Evolutionary conservation across 2,888 invertebrate genomes (phyloP).

Genomic region (Meiosimyza platycephala): DNA sequence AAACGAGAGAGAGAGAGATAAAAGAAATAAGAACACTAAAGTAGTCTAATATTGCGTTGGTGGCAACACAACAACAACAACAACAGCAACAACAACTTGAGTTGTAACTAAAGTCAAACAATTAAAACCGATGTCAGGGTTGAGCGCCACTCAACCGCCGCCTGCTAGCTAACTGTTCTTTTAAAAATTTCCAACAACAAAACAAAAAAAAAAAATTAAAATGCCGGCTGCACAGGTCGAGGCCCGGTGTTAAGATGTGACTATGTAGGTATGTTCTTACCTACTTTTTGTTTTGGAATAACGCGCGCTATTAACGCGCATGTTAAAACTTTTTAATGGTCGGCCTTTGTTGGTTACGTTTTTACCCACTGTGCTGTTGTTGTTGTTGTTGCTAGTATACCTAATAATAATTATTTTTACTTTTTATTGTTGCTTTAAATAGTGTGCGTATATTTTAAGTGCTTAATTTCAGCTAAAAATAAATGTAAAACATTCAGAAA

Average conservation of each 20-base stretch:
- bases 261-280: neutral
- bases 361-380: slow-evolving; percentile 1
- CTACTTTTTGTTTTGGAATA: slow-evolving; percentile 3
- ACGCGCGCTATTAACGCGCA: slow-evolving; percentile 60
- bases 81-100: neutral
- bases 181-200: slow-evolving; percentile 9
- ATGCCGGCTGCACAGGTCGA: neutral
- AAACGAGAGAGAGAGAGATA: neutral
- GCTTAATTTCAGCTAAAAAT: neutral
- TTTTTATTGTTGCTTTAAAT: neutral
- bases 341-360: neutral
- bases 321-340: slow-evolving; percentile 41
- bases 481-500: neutral
- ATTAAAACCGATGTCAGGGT: slow-evolving; percentile 42
- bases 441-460: neutral
- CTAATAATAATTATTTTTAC: neutral
- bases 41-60: slow-evolving; percentile 12
- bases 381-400: neutral
- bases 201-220: slow-evolving; percentile 2
- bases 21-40: too few species aligned
- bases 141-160: slow-evolving; percentile 32
- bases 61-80: slow-evolving; percentile 10
- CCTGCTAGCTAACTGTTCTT: slow-evolving; percentile 18
- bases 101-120: slow-evolving; percentile 34
- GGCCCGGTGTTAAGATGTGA: slow-evolving; percentile 12